Evolutionary conservation across 2,113 vertebrate genomes (phyloP).

Genomic region (Alligator sinensis): DNA sequence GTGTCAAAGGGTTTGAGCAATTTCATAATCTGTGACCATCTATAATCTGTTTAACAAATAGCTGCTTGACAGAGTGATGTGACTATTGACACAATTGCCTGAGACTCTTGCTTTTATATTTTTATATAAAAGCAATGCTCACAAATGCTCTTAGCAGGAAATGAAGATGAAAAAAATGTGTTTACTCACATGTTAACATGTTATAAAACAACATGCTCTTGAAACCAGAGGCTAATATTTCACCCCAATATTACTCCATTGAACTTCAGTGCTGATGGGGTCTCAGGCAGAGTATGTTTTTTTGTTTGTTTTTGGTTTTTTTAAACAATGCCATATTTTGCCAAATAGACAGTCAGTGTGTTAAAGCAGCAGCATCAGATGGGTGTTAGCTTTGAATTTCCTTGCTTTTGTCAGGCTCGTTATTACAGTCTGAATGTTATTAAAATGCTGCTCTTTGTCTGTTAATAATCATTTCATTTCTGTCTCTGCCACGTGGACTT

Average conservation of each 20-base stretch:
- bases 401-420: conserved; percentile 76
- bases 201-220: conserved; percentile 38
- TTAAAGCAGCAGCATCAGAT: conserved; percentile 57
- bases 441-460: conserved; percentile 77
- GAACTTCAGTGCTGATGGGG: conserved; percentile 22
- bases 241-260: conserved; percentile 55
- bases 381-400: conserved; percentile 63
- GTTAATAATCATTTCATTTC: conserved; percentile 75
- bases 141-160: not conserved
- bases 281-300: not conserved
- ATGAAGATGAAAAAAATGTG: not conserved
- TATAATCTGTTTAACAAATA: not conserved
- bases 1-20: not conserved
- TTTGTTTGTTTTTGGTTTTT: not conserved
- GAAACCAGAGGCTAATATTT: conserved; percentile 47
- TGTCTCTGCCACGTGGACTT: conserved; percentile 76
- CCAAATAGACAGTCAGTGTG: conserved; percentile 39
- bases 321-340: conserved; percentile 23
- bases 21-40: not conserved
- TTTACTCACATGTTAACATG: conserved; percentile 40
- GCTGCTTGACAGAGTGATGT: fast-evolving
- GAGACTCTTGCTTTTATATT: not conserved
- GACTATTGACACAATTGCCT: not conserved
- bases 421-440: conserved; percentile 72
- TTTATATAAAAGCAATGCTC: not conserved